Evolutionary conservation across 2,888 invertebrate genomes (phyloP).

Genomic region (Punctoribates punctum): DNA sequence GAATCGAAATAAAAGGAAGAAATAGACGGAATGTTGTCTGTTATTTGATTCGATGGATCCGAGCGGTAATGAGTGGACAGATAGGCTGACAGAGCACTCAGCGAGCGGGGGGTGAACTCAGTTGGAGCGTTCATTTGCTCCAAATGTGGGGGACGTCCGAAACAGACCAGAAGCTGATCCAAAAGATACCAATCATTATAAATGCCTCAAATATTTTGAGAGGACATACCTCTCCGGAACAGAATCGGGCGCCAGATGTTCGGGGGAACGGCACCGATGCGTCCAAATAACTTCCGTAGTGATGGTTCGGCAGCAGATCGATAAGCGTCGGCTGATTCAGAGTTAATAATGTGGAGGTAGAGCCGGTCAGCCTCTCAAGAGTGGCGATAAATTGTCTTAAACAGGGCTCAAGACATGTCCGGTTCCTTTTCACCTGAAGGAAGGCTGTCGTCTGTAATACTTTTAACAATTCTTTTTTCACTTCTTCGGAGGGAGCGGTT

Average conservation of each 20-base stretch:
- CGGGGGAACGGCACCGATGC: constrained; percentile 87
- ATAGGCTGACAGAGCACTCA: constrained; percentile 65
- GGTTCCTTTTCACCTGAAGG: constrained; percentile 75
- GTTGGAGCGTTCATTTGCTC: constrained; percentile 48
- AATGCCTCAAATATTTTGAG: background rate
- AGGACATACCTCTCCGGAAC: constrained; percentile 64
- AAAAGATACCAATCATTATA: too few species aligned
- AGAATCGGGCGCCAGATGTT: constrained; percentile 89
- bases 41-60: background rate
- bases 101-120: constrained; percentile 68
- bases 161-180: constrained; percentile 69
- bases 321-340: background rate
- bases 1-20: constrained; percentile 40
- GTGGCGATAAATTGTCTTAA: constrained; percentile 63
- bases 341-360: background rate
- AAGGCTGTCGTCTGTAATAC: constrained; percentile 54
- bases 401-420: constrained; percentile 82
- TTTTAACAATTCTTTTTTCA: constrained; percentile 71
- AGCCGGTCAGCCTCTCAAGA: constrained; percentile 31
- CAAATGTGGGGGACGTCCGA: constrained; percentile 68
- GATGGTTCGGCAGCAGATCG: constrained; percentile 34
- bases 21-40: constrained; percentile 21
- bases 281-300: constrained; percentile 54
- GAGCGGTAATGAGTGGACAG: constrained; percentile 37
- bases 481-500: constrained; percentile 66